These are phyloP conservation scores for Hylia prasina DNA, from an alignment of 2,113 vertebrate species.

Conservation along the genomic window DNA sequence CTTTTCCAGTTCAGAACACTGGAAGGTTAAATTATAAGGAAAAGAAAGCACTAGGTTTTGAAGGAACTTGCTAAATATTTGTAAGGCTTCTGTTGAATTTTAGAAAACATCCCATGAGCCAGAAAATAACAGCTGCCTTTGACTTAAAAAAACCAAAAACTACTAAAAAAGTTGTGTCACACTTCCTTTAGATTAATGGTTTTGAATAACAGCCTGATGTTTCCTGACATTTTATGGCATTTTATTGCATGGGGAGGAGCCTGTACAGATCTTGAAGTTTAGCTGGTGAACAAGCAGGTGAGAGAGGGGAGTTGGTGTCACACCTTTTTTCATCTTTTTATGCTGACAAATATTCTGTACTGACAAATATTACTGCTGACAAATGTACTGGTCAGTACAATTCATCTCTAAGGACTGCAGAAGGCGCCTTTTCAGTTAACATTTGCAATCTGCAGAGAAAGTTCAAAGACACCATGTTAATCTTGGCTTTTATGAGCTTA, in stretches of 20 bases:
- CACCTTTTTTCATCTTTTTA: background rate
- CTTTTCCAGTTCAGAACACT: constrained; percentile 22
- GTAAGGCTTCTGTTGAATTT: constrained; percentile 47
- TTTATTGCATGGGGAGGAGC: constrained; percentile 8
- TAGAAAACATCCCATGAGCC: constrained; percentile 37
- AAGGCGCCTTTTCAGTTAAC: background rate
- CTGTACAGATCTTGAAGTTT: background rate
- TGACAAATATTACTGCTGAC: too few species aligned
- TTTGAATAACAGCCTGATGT: constrained; percentile 32
- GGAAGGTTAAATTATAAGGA: background rate
- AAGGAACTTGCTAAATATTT: constrained; percentile 49
- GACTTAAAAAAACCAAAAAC: background rate
- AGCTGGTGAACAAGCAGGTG: background rate
- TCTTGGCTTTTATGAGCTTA: background rate
- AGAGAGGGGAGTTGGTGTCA: background rate
- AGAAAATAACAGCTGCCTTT: constrained; percentile 65
- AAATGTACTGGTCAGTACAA: background rate
- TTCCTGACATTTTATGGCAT: constrained; percentile 35
- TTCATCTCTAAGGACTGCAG: background rate
- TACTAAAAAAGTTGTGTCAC: constrained; percentile 11
- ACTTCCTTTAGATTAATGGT: constrained; percentile 33
- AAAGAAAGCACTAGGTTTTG: background rate
- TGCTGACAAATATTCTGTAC: background rate
- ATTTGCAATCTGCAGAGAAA: background rate
- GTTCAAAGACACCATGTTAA: background rate